Evolutionary conservation across 2,888 invertebrate species (phyloP), one percentile per base, ranked within the genome.

Genomic region (Trimorus sp.): DNA sequence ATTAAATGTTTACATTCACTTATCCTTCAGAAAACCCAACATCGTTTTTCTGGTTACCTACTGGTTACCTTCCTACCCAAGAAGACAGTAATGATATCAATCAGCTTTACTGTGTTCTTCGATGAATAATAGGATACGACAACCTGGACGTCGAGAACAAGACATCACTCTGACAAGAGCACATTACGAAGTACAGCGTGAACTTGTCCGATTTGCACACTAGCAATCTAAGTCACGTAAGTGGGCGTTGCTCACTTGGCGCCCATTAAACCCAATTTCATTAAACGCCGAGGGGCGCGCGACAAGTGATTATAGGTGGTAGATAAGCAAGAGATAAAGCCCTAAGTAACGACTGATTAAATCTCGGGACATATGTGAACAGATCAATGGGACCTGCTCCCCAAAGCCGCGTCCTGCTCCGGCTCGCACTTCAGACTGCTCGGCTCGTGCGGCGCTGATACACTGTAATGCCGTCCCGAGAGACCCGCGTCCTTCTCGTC

Each of bases 321-420:
- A 84, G 83, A 84, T 84, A 84, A 87, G 84, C 85, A 86, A 86
- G 84, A 89, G 88, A 90, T 89, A 89, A 89, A 88, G 87, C 86
- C 87, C 85, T 89, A 89, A 91, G 91, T 89, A 90, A 87, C 81
- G 88, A 86, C 89, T 90, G 91, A 91, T 91, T 91, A 90, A 91
- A 91, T 91, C 91, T 91, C 88, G 86, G 89, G 90, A 90, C 91
- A 91, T 91, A 91, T 91, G 91, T 84, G 90, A 88, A 85, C 84
- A 86, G 89, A 90, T 90, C 89, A 90, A 89, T 89, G 89, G 86
- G 84, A 83, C 84, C 85, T 77, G 79, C 62, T 75, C 74, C 75
- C 79, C 69, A 63, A 66, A 38, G 54, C 65, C 51, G 8, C 62
- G 40, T 75, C 78, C 79, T 84, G 74, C 42, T 84, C 76, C 53